Evolutionary conservation across 92 coral and sea anemone genomes (phyloP).

Genomic region (Bergia sp.): DNA sequence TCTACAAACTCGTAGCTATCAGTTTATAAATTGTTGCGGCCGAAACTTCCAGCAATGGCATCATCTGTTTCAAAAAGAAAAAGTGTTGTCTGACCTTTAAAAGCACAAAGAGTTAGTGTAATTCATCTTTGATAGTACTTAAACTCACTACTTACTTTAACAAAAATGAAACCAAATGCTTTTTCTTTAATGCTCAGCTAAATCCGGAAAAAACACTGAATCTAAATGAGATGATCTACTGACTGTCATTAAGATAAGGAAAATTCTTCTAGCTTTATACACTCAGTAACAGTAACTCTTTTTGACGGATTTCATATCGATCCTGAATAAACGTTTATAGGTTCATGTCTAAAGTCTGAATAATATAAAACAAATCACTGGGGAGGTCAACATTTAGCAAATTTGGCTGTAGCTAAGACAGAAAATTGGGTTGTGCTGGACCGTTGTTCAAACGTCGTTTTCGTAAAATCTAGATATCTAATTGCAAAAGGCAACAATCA

Average conservation of each 20-base stretch:
- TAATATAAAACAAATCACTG: too few species aligned
- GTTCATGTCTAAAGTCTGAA: too few species aligned
- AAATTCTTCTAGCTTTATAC: background rate
- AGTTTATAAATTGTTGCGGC: background rate
- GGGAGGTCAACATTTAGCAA: background rate
- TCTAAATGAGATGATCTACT: background rate
- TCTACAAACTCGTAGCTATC: background rate
- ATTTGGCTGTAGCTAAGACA: background rate
- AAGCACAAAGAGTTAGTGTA: background rate
- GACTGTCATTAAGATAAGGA: background rate
- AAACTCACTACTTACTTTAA: background rate
- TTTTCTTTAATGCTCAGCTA: conserved; percentile 4
- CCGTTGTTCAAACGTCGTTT: too few species aligned
- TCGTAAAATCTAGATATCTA: too few species aligned
- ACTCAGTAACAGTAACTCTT: too few species aligned
- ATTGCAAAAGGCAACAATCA: too few species aligned
- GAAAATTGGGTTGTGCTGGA: background rate
- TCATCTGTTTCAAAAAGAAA: background rate
- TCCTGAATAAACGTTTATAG: too few species aligned
- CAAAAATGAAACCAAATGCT: background rate
- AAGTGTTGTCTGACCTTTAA: background rate
- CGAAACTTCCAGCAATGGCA: background rate
- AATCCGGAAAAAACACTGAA: background rate
- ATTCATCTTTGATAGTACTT: background rate
- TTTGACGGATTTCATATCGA: too few species aligned